Conservation (phyloP, 2,113 vertebrate species). For the Zingel zingel region DNA sequence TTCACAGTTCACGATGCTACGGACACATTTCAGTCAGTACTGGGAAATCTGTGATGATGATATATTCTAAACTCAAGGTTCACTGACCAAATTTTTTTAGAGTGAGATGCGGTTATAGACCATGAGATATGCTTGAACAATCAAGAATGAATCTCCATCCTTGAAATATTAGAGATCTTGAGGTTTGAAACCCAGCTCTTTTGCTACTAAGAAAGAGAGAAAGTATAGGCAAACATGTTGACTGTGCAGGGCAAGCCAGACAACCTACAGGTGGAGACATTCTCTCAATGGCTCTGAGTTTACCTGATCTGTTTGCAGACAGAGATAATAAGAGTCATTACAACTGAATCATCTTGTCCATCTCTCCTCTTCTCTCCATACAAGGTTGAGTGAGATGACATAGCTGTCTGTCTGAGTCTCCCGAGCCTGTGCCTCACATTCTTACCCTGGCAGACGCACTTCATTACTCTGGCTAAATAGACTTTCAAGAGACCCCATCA, state of each 20-base stretch:
- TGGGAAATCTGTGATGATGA: background rate
- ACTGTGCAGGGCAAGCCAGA: background rate
- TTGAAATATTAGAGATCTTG: background rate
- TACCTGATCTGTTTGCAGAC: slow-evolving; percentile 47
- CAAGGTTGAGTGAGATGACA: slow-evolving; percentile 73
- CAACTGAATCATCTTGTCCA: slow-evolving; percentile 56
- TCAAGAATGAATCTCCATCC: background rate
- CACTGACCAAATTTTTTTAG: background rate
- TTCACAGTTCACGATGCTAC: background rate
- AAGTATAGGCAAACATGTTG: slow-evolving; percentile 6
- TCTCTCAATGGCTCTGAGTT: slow-evolving; percentile 38
- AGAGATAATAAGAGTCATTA: slow-evolving; percentile 50
- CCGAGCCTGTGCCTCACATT: slow-evolving; percentile 66
- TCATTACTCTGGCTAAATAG: slow-evolving; percentile 80
- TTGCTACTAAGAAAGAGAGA: background rate
- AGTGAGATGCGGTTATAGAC: background rate
- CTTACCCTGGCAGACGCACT: slow-evolving; percentile 70
- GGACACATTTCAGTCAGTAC: background rate
- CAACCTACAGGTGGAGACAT: slow-evolving; percentile 13
- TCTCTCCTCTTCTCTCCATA: slow-evolving; percentile 41
- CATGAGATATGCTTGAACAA: background rate
- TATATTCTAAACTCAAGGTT: background rate
- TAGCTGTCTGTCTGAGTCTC: slow-evolving; percentile 65
- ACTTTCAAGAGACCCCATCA: slow-evolving; percentile 78
- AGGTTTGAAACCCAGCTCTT: background rate